phyloP scores from a whole-genome alignment of 1,140 invertebrate species.

The Trialeurodes vaporariorum region DNA sequence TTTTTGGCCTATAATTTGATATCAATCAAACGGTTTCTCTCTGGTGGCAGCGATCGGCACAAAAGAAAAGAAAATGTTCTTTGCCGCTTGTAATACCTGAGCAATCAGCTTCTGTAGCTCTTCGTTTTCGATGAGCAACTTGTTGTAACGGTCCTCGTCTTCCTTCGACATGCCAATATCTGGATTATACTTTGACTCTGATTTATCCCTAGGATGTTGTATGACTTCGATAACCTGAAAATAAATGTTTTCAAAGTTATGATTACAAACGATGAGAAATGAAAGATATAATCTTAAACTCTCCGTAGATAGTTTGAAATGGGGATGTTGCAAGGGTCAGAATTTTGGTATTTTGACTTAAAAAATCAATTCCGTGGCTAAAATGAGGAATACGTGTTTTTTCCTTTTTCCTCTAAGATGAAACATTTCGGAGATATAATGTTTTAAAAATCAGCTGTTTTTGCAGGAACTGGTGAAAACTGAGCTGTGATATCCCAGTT shows the following conservation, averaged over 20 bases:
- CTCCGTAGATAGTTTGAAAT: neutral
- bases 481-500: too few relatives aligned
- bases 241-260: constrained; percentile 24
- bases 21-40: too few relatives aligned
- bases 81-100: constrained; percentile 45
- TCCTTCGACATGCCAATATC: constrained; percentile 83
- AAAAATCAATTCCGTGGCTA: too few relatives aligned
- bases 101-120: constrained; percentile 89
- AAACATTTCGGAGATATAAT: too few relatives aligned
- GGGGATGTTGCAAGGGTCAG: too few relatives aligned
- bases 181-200: constrained; percentile 70
- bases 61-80: neutral
- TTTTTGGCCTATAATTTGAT: too few relatives aligned
- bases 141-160: constrained; percentile 89
- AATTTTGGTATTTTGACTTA: too few relatives aligned
- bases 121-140: constrained; percentile 89
- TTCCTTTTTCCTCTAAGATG: neutral
- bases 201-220: constrained; percentile 66
- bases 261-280: constrained; percentile 16
- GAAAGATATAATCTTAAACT: constrained; percentile 2
- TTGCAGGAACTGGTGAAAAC: too few relatives aligned
- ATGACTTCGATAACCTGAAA: constrained; percentile 70
- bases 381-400: too few relatives aligned
- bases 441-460: too few relatives aligned
- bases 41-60: neutral